phyloP scores from a whole-genome alignment of 1,140 invertebrate genomes.

The Lanistes nyassanus region DNA sequence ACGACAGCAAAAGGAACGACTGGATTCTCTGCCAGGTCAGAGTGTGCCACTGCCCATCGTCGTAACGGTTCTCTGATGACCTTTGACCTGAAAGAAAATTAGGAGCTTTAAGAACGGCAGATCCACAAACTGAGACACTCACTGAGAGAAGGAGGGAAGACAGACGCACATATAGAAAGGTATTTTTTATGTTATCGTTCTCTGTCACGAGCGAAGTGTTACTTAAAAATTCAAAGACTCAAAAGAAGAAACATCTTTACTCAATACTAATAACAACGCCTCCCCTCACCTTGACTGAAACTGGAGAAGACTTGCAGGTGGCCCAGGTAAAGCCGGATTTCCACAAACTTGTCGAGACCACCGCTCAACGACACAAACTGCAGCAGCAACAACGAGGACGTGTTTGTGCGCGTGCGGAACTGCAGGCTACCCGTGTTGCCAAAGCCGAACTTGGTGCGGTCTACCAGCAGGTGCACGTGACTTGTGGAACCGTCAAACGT shows the following conservation, averaged over 20 bases:
- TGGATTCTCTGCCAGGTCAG: constrained; percentile 34
- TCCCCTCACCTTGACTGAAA: constrained; percentile 30
- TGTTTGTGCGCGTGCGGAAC: constrained; percentile 45
- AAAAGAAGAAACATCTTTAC: not conserved
- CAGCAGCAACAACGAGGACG: constrained; percentile 41
- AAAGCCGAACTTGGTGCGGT: constrained; percentile 45
- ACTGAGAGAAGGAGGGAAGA: not conserved
- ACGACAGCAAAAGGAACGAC: constrained; percentile 20
- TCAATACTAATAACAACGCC: not conserved
- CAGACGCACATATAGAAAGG: not conserved
- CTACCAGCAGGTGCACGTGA: constrained; percentile 37
- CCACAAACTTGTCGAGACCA: constrained; percentile 15
- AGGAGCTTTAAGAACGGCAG: not conserved
- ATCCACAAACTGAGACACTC: not conserved
- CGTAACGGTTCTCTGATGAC: constrained; percentile 26
- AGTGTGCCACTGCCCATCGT: constrained; percentile 50
- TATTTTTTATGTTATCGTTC: not conserved
- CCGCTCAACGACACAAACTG: constrained; percentile 33
- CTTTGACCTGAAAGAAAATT: constrained; percentile 16
- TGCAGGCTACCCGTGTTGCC: constrained; percentile 41
- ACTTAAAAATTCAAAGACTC: not conserved
- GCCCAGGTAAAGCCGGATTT: constrained; percentile 28
- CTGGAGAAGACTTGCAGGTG: constrained; percentile 35
- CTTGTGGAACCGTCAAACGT: constrained; percentile 51
- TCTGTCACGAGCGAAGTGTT: not conserved